These are phyloP conservation scores for Eidolon helvum DNA, from an alignment of 2,113 vertebrate species.

Conservation along the genomic window DNA sequence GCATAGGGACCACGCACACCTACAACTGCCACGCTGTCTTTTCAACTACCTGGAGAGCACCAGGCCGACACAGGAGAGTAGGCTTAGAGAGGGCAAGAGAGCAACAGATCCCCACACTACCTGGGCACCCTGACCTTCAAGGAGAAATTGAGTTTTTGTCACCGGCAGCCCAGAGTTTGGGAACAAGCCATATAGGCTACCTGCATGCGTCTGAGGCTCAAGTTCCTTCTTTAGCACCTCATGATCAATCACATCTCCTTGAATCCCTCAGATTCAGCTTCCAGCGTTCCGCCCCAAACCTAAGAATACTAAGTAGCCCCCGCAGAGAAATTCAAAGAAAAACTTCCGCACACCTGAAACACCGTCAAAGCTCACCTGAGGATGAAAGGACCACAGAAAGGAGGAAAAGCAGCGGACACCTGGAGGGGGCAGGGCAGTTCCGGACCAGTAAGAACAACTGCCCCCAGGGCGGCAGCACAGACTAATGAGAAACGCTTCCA, in stretches of 20 bases:
- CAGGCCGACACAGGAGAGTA: background rate
- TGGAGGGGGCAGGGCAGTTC: background rate
- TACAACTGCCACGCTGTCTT: rapidly evolving
- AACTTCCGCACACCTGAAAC: background rate
- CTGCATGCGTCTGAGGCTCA: background rate
- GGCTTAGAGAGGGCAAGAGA: background rate
- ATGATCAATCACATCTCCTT: background rate
- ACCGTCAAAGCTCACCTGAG: background rate
- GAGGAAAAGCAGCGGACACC: rapidly evolving
- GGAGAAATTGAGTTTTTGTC: background rate
- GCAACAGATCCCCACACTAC: background rate
- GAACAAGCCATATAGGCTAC: background rate
- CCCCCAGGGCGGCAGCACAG: background rate
- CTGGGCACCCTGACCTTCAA: background rate
- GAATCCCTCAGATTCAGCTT: background rate
- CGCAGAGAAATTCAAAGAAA: background rate
- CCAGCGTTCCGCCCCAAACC: background rate
- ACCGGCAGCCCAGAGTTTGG: background rate
- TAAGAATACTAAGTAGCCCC: background rate
- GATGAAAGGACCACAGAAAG: background rate
- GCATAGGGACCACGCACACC: background rate
- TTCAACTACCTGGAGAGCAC: background rate
- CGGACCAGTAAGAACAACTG: background rate
- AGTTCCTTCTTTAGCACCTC: background rate
- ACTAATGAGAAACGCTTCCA: background rate